Conservation (phyloP, 2,797 vertebrate genomes). For the Megaceryle alcyon region DNA sequence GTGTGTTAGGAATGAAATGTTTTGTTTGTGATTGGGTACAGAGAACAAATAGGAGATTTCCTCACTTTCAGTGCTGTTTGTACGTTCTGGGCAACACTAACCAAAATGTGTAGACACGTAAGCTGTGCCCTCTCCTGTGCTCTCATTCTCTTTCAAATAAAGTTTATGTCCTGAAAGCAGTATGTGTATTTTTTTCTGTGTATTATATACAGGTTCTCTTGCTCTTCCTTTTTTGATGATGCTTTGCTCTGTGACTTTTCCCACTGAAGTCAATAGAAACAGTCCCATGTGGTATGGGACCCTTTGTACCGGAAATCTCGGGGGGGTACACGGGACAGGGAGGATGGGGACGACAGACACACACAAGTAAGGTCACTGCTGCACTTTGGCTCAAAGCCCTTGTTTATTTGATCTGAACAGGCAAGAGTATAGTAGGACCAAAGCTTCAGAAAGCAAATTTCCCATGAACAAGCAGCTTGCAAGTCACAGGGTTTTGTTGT, state of each 20-base stretch:
- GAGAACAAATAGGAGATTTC: slow-evolving; percentile 31
- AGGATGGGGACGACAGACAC: too few species aligned
- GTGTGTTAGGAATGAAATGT: not conserved
- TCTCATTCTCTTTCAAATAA: not conserved
- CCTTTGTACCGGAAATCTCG: accelerated
- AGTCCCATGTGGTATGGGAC: not conserved
- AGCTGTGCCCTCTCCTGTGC: not conserved
- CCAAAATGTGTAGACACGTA: not conserved
- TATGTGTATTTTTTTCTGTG: accelerated
- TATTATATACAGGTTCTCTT: not conserved
- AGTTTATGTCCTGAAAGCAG: not conserved
- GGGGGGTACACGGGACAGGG: too few species aligned
- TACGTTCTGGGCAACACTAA: not conserved
- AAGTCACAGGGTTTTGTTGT: not conserved
- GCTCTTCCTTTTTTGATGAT: not conserved
- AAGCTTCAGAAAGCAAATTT: not conserved
- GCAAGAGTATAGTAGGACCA: accelerated
- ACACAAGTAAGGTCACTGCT: not conserved
- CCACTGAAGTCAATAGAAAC: not conserved
- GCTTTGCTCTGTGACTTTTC: not conserved
- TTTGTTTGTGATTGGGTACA: not conserved
- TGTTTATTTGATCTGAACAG: not conserved
- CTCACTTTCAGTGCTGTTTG: slow-evolving; percentile 10
- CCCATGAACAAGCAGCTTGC: not conserved
- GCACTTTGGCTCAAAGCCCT: not conserved